Evolutionary conservation across 1,140 invertebrate genomes (phyloP).

Genomic region (Pseudomyrmex flavicornis): DNA sequence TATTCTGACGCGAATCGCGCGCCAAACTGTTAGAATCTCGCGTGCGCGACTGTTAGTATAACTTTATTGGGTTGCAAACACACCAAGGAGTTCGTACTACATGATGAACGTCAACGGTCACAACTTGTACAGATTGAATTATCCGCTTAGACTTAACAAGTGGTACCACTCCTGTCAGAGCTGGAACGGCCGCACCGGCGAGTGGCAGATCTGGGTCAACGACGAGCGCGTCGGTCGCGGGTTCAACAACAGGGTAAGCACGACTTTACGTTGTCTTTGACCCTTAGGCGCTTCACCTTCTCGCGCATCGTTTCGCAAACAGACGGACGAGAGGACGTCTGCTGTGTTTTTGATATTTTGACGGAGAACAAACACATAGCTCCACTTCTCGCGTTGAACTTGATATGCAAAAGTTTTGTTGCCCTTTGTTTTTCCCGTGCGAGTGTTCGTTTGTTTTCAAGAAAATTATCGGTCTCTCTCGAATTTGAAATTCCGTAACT

Average conservation of each 20-base stretch:
- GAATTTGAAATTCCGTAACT: too few relatives aligned
- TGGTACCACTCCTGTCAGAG: constrained; percentile 95
- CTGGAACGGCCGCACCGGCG: constrained; percentile 93
- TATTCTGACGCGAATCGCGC: neutral
- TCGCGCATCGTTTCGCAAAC: neutral
- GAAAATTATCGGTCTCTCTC: too few relatives aligned
- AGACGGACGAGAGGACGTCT: neutral
- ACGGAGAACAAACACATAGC: too few relatives aligned
- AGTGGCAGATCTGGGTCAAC: constrained; percentile 95
- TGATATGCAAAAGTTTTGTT: too few relatives aligned
- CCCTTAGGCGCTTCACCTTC: neutral
- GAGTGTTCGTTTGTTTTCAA: too few relatives aligned
- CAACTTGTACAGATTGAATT: constrained; percentile 92
- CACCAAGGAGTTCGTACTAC: constrained; percentile 91
- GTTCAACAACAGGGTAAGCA: constrained; percentile 92
- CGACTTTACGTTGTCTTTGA: constrained; percentile 25
- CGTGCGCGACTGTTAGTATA: neutral
- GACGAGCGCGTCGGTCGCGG: constrained; percentile 92
- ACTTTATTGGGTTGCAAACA: constrained; percentile 89
- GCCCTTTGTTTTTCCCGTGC: too few relatives aligned
- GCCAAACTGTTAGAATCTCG: too few relatives aligned
- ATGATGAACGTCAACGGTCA: constrained; percentile 92
- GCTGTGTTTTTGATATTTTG: too few relatives aligned
- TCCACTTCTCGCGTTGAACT: too few relatives aligned
- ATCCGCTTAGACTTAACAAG: constrained; percentile 91